phyloP scores from a whole-genome alignment of 1,140 invertebrate species.

The Rhopalosiphum padi region DNA sequence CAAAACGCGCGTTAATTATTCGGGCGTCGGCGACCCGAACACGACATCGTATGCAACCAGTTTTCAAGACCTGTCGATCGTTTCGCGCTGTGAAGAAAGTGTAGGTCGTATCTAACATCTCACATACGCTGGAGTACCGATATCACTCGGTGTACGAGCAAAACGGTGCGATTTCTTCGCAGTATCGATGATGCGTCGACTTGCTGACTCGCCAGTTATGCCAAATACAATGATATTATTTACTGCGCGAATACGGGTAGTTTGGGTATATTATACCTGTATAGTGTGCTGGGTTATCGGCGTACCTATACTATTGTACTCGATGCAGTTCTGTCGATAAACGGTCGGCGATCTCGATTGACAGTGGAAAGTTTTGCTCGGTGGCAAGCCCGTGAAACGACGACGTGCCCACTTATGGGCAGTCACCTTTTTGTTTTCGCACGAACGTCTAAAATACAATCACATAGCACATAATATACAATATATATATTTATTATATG shows the following conservation, averaged over 20 bases:
- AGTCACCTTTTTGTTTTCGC: neutral
- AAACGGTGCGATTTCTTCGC: neutral
- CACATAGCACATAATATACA: neutral
- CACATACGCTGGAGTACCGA: neutral
- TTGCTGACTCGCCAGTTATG: neutral
- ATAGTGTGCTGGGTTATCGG: neutral
- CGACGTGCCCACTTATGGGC: neutral
- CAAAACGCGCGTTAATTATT: conserved; percentile 3
- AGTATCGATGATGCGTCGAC: neutral
- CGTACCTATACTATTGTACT: neutral
- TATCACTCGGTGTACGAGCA: neutral
- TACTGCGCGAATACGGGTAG: neutral
- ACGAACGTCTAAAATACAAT: neutral
- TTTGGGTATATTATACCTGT: neutral
- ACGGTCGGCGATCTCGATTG: neutral
- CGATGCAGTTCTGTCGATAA: neutral
- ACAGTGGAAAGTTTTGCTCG: neutral
- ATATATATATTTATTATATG: neutral
- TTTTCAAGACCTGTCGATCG: neutral
- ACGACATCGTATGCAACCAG: neutral
- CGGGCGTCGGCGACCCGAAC: neutral
- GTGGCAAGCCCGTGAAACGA: neutral
- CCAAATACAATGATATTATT: neutral
- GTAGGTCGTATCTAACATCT: neutral
- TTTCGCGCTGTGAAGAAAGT: neutral